Evolutionary conservation across 2,797 vertebrate genomes (phyloP).

Genomic region (Leptodactylus fallax): DNA sequence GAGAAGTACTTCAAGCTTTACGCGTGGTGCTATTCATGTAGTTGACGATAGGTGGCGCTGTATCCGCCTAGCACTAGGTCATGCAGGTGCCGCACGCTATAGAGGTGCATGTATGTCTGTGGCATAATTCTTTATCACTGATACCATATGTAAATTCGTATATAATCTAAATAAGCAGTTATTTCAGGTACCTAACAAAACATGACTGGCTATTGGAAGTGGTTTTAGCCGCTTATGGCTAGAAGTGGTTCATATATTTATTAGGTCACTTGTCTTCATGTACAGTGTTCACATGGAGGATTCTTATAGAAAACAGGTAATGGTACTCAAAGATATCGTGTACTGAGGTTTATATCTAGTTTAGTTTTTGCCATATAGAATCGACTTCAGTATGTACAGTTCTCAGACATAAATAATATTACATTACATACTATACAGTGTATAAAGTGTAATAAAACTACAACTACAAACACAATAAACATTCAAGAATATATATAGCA

Average conservation of each 20-base stretch:
- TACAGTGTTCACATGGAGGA: not conserved
- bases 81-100: not conserved
- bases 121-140: not conserved
- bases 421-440: not conserved
- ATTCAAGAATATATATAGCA: not conserved
- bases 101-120: not conserved
- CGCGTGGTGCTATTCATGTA: not conserved
- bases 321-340: no score
- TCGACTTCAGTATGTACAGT: no score
- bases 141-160: not conserved
- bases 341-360: no score
- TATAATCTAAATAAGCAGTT: not conserved
- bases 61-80: not conserved
- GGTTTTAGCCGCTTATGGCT: not conserved
- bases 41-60: not conserved
- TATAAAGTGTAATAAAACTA: not conserved
- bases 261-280: not conserved
- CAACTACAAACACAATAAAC: not conserved
- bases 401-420: not conserved
- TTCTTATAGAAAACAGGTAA: not conserved
- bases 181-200: not conserved
- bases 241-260: not conserved
- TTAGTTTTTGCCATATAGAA: no score
- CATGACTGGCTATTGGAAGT: accelerated
- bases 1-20: not conserved